Evolutionary conservation across 2,888 invertebrate genomes (phyloP).

Genomic region (Mesorhabditis spiculigera): DNA sequence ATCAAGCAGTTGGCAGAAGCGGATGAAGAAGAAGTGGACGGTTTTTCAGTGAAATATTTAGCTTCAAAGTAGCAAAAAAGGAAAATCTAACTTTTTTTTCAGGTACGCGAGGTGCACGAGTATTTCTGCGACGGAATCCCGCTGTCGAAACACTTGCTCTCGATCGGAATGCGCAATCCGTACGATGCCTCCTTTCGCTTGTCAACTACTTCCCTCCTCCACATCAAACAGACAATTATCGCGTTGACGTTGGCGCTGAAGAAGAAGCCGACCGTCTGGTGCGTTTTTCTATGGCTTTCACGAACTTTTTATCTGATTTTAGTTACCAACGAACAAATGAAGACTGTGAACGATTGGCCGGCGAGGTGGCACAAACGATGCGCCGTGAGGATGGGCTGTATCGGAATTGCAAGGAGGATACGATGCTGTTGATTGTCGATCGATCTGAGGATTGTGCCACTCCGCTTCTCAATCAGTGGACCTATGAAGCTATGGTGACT

Average conservation of each 20-base stretch:
- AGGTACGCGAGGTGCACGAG: constrained; percentile 69
- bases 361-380: constrained; percentile 38
- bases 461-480: constrained; percentile 94
- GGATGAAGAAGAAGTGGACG: constrained; percentile 93
- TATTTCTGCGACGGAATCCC: constrained; percentile 77
- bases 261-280: constrained; percentile 72
- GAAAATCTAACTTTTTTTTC: constrained; percentile 7
- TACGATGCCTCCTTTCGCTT: constrained; percentile 27
- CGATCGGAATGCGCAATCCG: constrained; percentile 20
- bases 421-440: constrained; percentile 83
- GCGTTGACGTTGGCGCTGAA: constrained; percentile 84
- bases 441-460: constrained; percentile 91
- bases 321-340: constrained; percentile 44
- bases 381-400: constrained; percentile 52
- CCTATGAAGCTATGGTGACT: constrained; percentile 99
- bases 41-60: constrained; percentile 58
- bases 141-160: constrained; percentile 25
- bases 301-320: constrained; percentile 8
- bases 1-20: constrained; percentile 92
- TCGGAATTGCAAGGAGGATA: constrained; percentile 32
- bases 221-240: constrained; percentile 80
- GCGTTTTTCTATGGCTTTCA: constrained; percentile 3
- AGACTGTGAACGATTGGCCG: constrained; percentile 43
- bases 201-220: constrained; percentile 70
- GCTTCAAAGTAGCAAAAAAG: constrained; percentile 8